Evolutionary conservation across 2,113 vertebrate species (phyloP), one percentile per base, ranked within the genome.

Genomic region (Myanophis thanlyinensis): DNA sequence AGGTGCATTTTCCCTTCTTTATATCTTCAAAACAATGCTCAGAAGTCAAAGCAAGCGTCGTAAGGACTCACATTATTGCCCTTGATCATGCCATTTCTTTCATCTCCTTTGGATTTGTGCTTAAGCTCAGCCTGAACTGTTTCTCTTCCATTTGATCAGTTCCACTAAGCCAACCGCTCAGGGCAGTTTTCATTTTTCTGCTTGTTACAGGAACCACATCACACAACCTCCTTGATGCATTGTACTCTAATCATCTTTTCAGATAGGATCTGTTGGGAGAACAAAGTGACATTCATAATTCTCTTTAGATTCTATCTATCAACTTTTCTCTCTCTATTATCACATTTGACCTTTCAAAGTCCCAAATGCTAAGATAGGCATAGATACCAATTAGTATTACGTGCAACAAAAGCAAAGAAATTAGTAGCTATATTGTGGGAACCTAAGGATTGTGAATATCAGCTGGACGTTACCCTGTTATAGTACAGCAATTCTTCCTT

Each of bases 141-240:
- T n/a, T 27, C 53, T 10, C n/a, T 92, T 51, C 20, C 46, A 89
- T 86, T 85, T 18, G 47, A 46, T 54, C 11, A 3, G 52, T 90
- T 85, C 44, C 87, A 30, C 0, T 0, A 89, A 93, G 85, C 49
- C 87, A 53, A 56, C 54, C 67, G 90, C 25, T 18, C 89, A 53
- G 20, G 25, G 7, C 46, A 90, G 91, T 96, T 95, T 95, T 54
- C 88, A 6, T 0, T 87, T 95, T 92, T 90, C n/a, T 92, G 35
- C 62, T 53, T 95, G 89, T 47, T 73, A 40, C 85, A 91, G 54
- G 9, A 91, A 87, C 62, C 85, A 85, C 93, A 95, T 90, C 92
- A 87, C 84, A 93, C 93, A 95, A 92, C 96, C 96, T 35, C 89
- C 88, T 95, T 93, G 73, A 94, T 93, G 91, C 93, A 93, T 94